phyloP scores from a whole-genome alignment of 2,888 invertebrate genomes.

The Zonitis immaculata region DNA sequence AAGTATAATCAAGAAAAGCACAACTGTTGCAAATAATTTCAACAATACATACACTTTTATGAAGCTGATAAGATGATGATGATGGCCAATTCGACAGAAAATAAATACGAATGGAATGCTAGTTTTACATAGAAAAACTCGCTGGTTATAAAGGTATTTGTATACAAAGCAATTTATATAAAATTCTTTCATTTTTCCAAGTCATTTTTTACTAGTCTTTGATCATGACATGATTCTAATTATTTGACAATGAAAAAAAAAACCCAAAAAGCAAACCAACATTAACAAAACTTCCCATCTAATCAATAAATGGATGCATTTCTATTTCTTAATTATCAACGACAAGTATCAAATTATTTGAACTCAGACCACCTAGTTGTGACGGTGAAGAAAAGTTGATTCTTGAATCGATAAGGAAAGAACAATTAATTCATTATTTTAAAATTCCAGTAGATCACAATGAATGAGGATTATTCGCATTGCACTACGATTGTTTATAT shows the following conservation, averaged over 20 bases:
- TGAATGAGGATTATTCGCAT: too few relatives aligned
- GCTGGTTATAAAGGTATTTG: too few relatives aligned
- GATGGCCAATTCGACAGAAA: too few relatives aligned
- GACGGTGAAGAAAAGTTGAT: not conserved
- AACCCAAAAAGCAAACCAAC: too few relatives aligned
- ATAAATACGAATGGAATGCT: too few relatives aligned
- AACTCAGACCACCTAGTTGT: not conserved
- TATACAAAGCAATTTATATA: too few relatives aligned
- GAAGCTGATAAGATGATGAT: too few relatives aligned
- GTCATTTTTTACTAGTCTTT: not conserved
- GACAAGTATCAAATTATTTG: not conserved
- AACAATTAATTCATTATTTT: not conserved
- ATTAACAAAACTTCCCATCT: not conserved
- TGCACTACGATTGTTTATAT: not conserved
- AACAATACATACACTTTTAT: too few relatives aligned
- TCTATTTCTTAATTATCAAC: not conserved
- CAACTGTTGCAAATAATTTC: not conserved
- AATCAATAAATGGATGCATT: not conserved
- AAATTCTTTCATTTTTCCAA: too few relatives aligned
- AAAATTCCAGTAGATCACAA: too few relatives aligned
- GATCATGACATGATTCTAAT: not conserved
- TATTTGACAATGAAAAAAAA: not conserved
- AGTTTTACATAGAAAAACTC: too few relatives aligned
- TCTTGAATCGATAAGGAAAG: not conserved
- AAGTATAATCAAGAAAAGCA: not conserved